Evolutionary conservation across 64 coral and sea anemone genomes (phyloP), one percentile per base, ranked within the genome.

Genomic region (Porites australiensis): DNA sequence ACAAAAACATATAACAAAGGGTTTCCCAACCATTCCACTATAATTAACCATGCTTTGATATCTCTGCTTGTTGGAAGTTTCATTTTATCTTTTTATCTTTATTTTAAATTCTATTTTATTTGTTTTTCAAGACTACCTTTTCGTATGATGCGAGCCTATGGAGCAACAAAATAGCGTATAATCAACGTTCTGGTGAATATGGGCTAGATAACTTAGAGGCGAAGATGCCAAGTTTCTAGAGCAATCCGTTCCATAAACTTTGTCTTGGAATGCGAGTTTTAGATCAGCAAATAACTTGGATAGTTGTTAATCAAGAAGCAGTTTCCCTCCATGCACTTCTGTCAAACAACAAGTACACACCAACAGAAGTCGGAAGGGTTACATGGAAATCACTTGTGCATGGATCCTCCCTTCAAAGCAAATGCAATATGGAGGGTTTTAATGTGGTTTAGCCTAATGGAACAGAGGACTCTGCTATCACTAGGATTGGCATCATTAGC

Each of bases 391-490:
- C 55, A 0, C 87, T 89, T 19, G 8, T 89, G 44, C 3, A 16
- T 15, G 73, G 15, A 50, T 62, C 72, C 0, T 89, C 87, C 1
- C 87, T 89, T 8, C 87, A 89, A 59, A 12, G 0, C 14, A 3
- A 89, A 2, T 89, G 73, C 47, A 89, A 89, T 54, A 88, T 88
- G 84, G 84, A 87, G 15, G 84, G 84, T 4, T 87, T 87, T 54
- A 87, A 87, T 72, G 86, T 88, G 5, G 18, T 46, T 9, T 75
- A 16, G 6, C 71, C 70, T 27, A 82, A 12, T 64, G 71, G 70
- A 18, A 72, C 21, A 50, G 4, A 3, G 3, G 50, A 75, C 51
- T 3, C 51, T 19, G 70, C 86, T 58, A 44, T 75, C 18, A 75
- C 86, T 8, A 74, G 86, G 58, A 88, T 88, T 21, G 86, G 86